A percentile compares a stretch with the other conserved stretches of the same genome.
Evolutionary conservation across 2,888 invertebrate genomes (phyloP).

Genomic region (Nesidiocoris tenuis): DNA sequence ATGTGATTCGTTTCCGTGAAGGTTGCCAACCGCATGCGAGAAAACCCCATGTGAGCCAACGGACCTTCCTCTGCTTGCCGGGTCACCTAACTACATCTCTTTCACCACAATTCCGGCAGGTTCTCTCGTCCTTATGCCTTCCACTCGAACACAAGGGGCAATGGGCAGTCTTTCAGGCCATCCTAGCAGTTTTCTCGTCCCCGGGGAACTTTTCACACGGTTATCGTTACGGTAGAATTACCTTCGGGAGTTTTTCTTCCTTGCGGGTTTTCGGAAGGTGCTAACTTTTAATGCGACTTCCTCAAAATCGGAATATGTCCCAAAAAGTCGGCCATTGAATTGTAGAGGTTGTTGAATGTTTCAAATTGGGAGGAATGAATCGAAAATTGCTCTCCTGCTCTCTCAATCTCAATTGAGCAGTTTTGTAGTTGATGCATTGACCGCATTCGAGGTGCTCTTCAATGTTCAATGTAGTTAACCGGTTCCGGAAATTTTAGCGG

Average conservation of each 20-base stretch:
- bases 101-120: background rate
- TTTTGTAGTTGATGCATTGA: too few species aligned
- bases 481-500: too few species aligned
- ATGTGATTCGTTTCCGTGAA: background rate
- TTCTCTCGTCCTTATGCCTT: background rate
- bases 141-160: background rate
- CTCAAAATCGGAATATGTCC: too few species aligned
- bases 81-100: background rate
- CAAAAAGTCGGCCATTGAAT: too few species aligned
- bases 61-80: background rate
- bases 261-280: background rate
- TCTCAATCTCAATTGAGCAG: too few species aligned
- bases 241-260: background rate
- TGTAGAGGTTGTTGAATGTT: too few species aligned
- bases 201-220: background rate
- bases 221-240: background rate
- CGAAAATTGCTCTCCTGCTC: too few species aligned
- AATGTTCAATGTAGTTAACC: too few species aligned
- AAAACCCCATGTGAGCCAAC: background rate
- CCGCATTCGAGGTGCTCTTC: too few species aligned
- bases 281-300: too few species aligned
- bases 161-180: background rate
- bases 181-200: background rate
- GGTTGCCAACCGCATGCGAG: background rate
- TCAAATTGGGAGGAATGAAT: too few species aligned